Evolutionary conservation across 2,797 vertebrate genomes (phyloP).

Genomic region (Phalloptychus januarius): DNA sequence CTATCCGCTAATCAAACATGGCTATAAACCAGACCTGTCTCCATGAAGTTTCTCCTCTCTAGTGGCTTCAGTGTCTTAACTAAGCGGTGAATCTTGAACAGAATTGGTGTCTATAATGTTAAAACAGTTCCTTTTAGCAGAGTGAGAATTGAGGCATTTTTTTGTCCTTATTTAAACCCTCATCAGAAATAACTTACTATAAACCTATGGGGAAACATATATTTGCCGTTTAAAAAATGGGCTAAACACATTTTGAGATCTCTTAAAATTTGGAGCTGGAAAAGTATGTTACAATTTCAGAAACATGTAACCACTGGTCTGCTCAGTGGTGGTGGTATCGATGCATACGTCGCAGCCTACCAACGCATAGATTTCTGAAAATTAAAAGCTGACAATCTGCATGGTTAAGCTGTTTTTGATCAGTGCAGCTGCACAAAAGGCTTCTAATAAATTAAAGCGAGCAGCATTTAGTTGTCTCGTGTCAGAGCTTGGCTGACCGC

Average conservation of each 20-base stretch:
- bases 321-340: constrained; percentile 49
- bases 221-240: not conserved
- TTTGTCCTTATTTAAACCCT: constrained; percentile 27
- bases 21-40: not conserved
- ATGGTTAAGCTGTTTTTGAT: constrained; percentile 65
- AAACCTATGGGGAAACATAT: not conserved
- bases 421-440: constrained; percentile 58
- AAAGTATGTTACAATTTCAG: not conserved
- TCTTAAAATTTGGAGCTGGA: not conserved
- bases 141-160: constrained; percentile 55
- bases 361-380: constrained; percentile 70
- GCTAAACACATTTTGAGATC: not conserved
- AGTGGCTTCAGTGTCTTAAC: constrained; percentile 19
- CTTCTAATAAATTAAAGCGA: constrained; percentile 61
- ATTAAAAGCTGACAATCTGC: constrained; percentile 61
- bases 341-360: constrained; percentile 41
- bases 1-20: constrained; percentile 17
- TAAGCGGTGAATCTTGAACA: constrained; percentile 43
- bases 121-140: constrained; percentile 51
- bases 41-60: constrained; percentile 1
- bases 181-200: not conserved
- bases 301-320: not conserved
- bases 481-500: constrained; percentile 50
- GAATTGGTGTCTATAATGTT: constrained; percentile 31
- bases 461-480: constrained; percentile 53